Percentiles rank a stretch among this genome's conserved stretches.
phyloP scores from a whole-genome alignment of 2,888 invertebrate species.

The Isoperla grammatica region DNA sequence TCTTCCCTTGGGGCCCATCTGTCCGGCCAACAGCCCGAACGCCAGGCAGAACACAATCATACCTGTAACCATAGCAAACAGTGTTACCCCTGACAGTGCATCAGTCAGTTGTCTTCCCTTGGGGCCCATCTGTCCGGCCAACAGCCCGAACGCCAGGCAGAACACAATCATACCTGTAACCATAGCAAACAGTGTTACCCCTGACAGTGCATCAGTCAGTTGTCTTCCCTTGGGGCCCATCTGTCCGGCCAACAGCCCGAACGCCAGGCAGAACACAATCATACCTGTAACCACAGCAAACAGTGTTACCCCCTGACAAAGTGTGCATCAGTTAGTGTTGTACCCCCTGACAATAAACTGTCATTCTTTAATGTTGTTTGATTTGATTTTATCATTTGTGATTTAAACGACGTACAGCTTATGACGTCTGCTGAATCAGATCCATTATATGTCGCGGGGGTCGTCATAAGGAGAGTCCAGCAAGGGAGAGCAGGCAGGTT shows the following conservation, averaged over 20 bases:
- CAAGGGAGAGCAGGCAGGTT: no score
- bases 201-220: no score
- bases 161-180: slow-evolving; percentile 49
- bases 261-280: slow-evolving; percentile 56
- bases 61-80: slow-evolving; percentile 35
- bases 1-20: slow-evolving; percentile 49
- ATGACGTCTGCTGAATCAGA: no score
- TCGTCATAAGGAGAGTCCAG: no score
- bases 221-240: slow-evolving; percentile 48
- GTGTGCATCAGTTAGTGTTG: no score
- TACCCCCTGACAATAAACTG: slow-evolving; percentile 40
- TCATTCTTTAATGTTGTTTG: background rate
- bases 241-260: slow-evolving; percentile 54
- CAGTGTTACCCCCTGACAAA: no score
- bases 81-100: no score
- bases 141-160: slow-evolving; percentile 54
- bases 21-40: slow-evolving; percentile 54
- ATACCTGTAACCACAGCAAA: slow-evolving; percentile 41
- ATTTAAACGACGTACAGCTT: background rate
- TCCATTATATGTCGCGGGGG: no score
- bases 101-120: slow-evolving; percentile 44
- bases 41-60: slow-evolving; percentile 56
- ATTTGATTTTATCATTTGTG: background rate
- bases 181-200: no score
- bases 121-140: slow-evolving; percentile 52